Percentiles rank a stretch among this genome's conserved stretches.
Evolutionary conservation across 2,797 vertebrate genomes (phyloP).

Genomic region (Varecia variegata): DNA sequence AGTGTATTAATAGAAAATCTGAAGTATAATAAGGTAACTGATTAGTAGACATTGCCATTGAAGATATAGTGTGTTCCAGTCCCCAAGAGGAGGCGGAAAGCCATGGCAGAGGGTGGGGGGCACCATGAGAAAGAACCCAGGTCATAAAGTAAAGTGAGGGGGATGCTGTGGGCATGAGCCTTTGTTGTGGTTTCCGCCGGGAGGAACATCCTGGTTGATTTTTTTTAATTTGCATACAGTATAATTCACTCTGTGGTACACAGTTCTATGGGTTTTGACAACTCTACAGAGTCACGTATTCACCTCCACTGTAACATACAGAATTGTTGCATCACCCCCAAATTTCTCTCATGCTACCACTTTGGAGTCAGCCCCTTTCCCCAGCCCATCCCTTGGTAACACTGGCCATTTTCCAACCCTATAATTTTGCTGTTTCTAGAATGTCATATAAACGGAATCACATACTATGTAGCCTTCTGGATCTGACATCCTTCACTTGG

Average conservation of each 20-base stretch:
- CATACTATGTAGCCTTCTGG: too few species aligned
- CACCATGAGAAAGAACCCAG: neutral
- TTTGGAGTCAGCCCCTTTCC: neutral
- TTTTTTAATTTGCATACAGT: neutral
- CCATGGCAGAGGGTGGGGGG: too few species aligned
- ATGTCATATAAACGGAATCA: too few species aligned
- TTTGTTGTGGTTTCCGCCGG: neutral
- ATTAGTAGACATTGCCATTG: neutral
- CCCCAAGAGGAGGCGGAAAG: neutral
- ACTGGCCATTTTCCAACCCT: neutral
- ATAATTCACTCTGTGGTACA: neutral
- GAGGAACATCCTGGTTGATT: neutral
- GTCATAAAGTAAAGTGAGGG: neutral
- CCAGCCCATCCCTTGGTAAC: neutral
- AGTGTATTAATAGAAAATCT: neutral
- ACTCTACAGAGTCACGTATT: neutral
- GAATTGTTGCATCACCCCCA: neutral
- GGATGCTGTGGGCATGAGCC: neutral
- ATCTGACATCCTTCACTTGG: too few species aligned
- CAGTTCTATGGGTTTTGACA: neutral
- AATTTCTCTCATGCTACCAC: neutral
- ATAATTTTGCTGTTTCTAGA: neutral
- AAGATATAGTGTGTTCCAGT: neutral
- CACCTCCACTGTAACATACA: neutral
- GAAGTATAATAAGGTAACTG: neutral